Conservation (phyloP, 2,113 vertebrate genomes). For the Echinops telfairi region DNA sequence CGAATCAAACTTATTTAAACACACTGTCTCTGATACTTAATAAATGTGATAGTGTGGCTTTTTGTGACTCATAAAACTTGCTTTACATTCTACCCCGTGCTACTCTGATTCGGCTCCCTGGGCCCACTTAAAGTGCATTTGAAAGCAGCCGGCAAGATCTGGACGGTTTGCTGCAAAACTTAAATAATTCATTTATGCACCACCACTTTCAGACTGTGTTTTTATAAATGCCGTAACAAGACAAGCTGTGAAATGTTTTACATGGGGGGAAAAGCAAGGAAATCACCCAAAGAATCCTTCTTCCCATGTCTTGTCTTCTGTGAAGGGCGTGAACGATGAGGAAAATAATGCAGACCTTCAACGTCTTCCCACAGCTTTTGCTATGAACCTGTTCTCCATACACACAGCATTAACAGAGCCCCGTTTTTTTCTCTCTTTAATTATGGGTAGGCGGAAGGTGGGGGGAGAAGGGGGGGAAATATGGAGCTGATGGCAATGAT, state of each 20-base stretch:
- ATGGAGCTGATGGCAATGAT: no score
- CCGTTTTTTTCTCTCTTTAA: neutral
- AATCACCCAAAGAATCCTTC: conserved; percentile 73
- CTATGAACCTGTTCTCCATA: neutral
- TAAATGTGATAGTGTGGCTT: conserved; percentile 89
- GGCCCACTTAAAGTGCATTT: conserved; percentile 91
- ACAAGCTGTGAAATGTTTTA: conserved; percentile 93
- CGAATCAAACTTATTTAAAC: conserved; percentile 86
- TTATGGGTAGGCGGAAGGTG: no score
- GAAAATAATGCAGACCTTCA: neutral
- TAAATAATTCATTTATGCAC: conserved; percentile 96
- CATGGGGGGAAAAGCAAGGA: conserved; percentile 80
- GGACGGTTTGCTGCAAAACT: conserved; percentile 90
- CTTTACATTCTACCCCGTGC: conserved; percentile 91
- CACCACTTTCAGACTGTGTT: conserved; percentile 92
- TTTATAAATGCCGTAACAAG: conserved; percentile 95
- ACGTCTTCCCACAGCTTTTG: neutral
- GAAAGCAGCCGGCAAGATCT: conserved; percentile 88
- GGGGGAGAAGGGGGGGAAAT: no score
- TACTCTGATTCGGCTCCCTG: conserved; percentile 90
- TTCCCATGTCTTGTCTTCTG: conserved; percentile 67
- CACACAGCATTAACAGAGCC: neutral
- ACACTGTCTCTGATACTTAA: conserved; percentile 89
- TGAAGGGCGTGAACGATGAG: conserved; percentile 49
- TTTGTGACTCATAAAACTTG: conserved; percentile 91